phyloP scores from a whole-genome alignment of 2,888 invertebrate genomes.

The Galerucella calmariensis region DNA sequence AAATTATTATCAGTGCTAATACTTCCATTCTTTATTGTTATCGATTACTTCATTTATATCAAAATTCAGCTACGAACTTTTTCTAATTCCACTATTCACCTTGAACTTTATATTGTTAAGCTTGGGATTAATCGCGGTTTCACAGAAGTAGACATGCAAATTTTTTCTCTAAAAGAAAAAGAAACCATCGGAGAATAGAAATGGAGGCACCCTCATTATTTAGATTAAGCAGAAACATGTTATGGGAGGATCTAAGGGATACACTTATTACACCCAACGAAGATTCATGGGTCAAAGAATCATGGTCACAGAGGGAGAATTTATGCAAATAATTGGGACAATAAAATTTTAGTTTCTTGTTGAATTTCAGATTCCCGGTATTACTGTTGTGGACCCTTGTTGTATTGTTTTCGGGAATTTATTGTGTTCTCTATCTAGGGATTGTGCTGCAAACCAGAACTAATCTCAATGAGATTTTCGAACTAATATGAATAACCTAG shows the following conservation, averaged over 20 bases:
- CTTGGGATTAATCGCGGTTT: constrained; percentile 23
- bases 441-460: not conserved
- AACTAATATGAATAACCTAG: not conserved
- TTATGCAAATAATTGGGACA: constrained; percentile 28
- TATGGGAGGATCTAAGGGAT: constrained; percentile 43
- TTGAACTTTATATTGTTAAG: not conserved
- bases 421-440: not conserved
- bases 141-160: constrained; percentile 31
- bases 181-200: constrained; percentile 36
- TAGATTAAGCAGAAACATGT: constrained; percentile 47
- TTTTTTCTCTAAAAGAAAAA: constrained; percentile 25
- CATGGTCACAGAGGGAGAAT: constrained; percentile 35
- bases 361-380: constrained; percentile 4
- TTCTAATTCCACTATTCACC: not conserved
- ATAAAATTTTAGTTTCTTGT: constrained; percentile 27
- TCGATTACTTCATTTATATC: not conserved
- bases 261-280: constrained; percentile 30
- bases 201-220: constrained; percentile 39
- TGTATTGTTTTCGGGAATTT: not conserved
- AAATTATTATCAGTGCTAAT: no score
- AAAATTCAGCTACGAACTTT: not conserved
- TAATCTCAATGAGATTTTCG: not conserved
- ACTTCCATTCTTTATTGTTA: no score
- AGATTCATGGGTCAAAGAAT: constrained; percentile 42
- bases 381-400: constrained; percentile 5